These are phyloP conservation scores for Drosophila tanythrix DNA, from an alignment of 2,888 invertebrate genomes.

Conservation along the genomic window DNA sequence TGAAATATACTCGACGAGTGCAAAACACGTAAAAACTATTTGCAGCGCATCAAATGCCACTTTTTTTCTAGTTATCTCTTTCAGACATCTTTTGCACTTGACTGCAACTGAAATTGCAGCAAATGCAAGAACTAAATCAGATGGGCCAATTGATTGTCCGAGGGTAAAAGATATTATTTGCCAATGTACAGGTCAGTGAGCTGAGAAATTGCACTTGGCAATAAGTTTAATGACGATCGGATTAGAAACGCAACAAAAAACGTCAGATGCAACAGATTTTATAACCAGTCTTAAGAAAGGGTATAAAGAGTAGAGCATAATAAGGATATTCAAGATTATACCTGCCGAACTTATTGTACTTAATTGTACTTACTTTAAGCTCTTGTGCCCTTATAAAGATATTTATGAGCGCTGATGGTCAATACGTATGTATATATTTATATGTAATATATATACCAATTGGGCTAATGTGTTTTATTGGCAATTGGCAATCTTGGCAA, in stretches of 20 bases:
- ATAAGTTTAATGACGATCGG: not conserved
- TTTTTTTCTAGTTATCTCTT: not conserved
- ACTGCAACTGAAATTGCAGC: not conserved
- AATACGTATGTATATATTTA: not conserved
- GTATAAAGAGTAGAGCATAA: too few relatives aligned
- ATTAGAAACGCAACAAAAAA: not conserved
- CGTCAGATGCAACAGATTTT: not conserved
- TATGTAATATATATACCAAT: not conserved
- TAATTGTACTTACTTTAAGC: not conserved
- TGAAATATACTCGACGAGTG: not conserved
- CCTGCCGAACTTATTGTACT: not conserved
- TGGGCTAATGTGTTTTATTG: not conserved
- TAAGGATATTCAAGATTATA: not conserved
- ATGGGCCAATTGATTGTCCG: not conserved
- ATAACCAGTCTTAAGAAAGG: not conserved
- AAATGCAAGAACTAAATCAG: not conserved
- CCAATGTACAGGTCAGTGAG: slow-evolving; percentile 1
- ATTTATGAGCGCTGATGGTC: too few relatives aligned
- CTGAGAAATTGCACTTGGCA: not conserved
- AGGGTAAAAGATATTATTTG: not conserved
- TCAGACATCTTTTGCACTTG: slow-evolving; percentile 1
- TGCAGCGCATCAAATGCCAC: not conserved
- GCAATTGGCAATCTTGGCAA: not conserved
- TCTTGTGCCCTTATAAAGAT: not conserved
- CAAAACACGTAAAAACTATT: not conserved